These are phyloP conservation scores for Chrysomela aeneicollis DNA, from an alignment of 2,888 invertebrate species.

Conservation along the genomic window DNA sequence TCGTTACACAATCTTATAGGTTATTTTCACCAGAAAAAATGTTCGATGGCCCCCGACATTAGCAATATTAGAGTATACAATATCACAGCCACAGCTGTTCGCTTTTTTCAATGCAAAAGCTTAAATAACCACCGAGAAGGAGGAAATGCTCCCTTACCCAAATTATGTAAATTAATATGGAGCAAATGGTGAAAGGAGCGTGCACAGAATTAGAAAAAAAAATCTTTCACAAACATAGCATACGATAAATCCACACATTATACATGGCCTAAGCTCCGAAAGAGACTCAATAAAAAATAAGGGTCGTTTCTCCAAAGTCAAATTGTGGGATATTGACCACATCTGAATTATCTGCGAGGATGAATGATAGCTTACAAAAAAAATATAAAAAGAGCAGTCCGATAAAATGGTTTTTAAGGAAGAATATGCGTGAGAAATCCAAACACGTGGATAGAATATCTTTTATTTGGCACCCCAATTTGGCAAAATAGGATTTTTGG, in stretches of 20 bases:
- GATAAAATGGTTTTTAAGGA: constrained; percentile 22
- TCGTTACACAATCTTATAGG: no score
- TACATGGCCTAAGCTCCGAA: constrained; percentile 21
- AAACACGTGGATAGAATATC: constrained; percentile 42
- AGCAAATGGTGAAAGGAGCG: constrained; percentile 13
- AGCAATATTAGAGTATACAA: not conserved
- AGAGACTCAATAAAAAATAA: constrained; percentile 28
- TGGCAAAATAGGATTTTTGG: constrained; percentile 35
- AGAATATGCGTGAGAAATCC: constrained; percentile 42
- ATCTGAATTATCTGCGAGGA: not conserved
- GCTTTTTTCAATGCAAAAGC: not conserved
- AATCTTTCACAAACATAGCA: not conserved
- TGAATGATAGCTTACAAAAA: not conserved
- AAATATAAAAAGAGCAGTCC: constrained; percentile 10
- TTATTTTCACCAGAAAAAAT: no score
- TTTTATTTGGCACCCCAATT: constrained; percentile 35
- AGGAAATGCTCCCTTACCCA: constrained; percentile 4
- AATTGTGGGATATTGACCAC: constrained; percentile 35
- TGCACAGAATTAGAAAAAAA: constrained; percentile 11
- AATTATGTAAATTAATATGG: constrained; percentile 22
- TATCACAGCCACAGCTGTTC: constrained; percentile 4
- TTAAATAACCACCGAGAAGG: constrained; percentile 10
- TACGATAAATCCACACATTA: constrained; percentile 20
- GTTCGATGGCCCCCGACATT: not conserved
- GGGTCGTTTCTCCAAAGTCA: constrained; percentile 28